phyloP scores from a whole-genome alignment of 2,113 vertebrate species.

The Chaenocephalus aceratus region DNA sequence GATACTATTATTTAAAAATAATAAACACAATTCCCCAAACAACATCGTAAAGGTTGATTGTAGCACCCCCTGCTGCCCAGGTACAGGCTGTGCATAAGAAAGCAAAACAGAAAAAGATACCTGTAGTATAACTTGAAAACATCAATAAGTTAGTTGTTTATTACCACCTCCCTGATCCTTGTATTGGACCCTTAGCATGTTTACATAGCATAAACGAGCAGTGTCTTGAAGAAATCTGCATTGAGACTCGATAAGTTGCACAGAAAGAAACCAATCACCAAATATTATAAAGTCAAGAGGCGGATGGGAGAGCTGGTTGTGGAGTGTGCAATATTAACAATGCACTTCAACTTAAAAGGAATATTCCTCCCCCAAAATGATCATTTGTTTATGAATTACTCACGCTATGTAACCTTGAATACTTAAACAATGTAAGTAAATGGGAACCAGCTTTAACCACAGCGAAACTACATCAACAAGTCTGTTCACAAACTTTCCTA shows the following conservation, averaged over 20 bases:
- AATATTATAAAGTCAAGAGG: background rate
- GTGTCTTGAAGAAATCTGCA: conserved; percentile 7
- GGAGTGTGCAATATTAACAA: conserved; percentile 20
- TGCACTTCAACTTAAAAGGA: background rate
- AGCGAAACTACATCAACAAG: too few relatives aligned
- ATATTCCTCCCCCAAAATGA: too few relatives aligned
- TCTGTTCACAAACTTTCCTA: too few relatives aligned
- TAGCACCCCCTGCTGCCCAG: conserved; percentile 59
- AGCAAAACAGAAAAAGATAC: background rate
- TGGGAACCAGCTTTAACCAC: too few relatives aligned
- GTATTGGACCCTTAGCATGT: background rate
- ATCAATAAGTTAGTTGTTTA: conserved; percentile 14
- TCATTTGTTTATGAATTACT: too few relatives aligned
- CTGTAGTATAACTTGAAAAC: background rate
- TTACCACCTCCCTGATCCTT: background rate
- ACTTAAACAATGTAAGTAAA: too few relatives aligned
- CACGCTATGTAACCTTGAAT: too few relatives aligned
- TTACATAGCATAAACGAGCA: background rate
- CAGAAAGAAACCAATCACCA: conserved; percentile 35
- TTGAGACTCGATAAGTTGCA: conserved; percentile 1
- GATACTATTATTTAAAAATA: conserved; percentile 4
- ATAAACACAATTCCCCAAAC: background rate
- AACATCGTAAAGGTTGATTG: background rate
- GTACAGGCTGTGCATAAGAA: background rate
- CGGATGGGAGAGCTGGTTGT: background rate